A percentile compares a stretch with the other conserved stretches of the same genome.
These are phyloP conservation scores for Sesia apiformis DNA, from an alignment of 2,888 invertebrate genomes.

Conservation along the genomic window DNA sequence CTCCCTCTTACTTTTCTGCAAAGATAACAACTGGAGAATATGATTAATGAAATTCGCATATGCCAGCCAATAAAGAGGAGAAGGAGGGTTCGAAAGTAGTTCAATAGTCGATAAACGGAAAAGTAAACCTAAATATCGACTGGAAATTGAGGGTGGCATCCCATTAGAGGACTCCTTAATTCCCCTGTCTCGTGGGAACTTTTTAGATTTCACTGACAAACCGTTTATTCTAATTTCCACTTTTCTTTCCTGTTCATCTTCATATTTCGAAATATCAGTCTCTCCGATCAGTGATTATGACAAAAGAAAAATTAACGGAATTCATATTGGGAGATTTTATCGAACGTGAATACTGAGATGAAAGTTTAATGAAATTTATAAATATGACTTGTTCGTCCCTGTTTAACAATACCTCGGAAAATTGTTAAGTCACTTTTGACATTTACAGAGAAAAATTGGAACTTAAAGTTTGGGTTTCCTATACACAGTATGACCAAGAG, in stretches of 20 bases:
- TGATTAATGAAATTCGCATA: slow-evolving; percentile 24
- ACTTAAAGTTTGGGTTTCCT: too few species aligned
- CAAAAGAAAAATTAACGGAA: slow-evolving; percentile 40
- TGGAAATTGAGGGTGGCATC: slow-evolving; percentile 57
- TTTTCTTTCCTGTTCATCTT: slow-evolving; percentile 17
- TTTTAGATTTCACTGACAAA: slow-evolving; percentile 57
- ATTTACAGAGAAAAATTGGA: too few species aligned
- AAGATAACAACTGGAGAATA: too few species aligned
- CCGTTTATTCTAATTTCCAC: slow-evolving; percentile 51
- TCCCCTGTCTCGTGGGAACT: slow-evolving; percentile 42
- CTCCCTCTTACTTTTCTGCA: too few species aligned
- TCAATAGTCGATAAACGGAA: slow-evolving; percentile 11
- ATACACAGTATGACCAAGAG: too few species aligned
- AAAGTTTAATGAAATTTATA: slow-evolving; percentile 46
- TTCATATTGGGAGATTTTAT: slow-evolving; percentile 35
- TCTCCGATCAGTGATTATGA: slow-evolving; percentile 45
- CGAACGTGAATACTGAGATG: slow-evolving; percentile 39
- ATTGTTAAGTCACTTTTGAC: too few species aligned
- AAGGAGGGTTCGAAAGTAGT: too few species aligned
- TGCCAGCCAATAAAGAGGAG: slow-evolving; percentile 15
- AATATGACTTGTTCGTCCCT: background rate
- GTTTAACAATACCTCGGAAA: too few species aligned
- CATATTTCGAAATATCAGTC: slow-evolving; percentile 46
- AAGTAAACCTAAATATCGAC: slow-evolving; percentile 37
- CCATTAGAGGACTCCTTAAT: slow-evolving; percentile 66